Evolutionary conservation across 1,140 invertebrate species (phyloP).

Genomic region (Eciton burchellii): DNA sequence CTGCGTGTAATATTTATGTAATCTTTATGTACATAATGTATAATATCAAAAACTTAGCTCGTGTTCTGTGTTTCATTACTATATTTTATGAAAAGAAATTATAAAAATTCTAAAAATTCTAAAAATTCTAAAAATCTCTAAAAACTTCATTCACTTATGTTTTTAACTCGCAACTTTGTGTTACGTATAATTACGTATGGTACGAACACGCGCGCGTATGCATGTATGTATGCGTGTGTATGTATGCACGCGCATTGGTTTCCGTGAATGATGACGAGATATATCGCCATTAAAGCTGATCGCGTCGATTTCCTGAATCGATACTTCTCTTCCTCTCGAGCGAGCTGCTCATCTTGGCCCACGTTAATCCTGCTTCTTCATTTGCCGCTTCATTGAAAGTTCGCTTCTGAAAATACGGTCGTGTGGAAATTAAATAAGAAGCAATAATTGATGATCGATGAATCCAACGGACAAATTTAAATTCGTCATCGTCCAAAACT

Average conservation of each 20-base stretch:
- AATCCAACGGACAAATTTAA: slow-evolving; percentile 8
- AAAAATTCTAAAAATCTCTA: not conserved
- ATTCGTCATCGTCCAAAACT: slow-evolving; percentile 1
- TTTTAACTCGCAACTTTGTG: not conserved
- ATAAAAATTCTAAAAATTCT: not conserved
- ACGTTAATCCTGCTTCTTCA: slow-evolving; percentile 47
- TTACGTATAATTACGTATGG: not conserved
- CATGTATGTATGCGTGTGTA: not conserved
- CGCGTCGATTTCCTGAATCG: slow-evolving; percentile 51
- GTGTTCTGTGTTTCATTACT: not conserved
- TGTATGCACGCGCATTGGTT: not conserved
- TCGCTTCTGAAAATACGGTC: slow-evolving; percentile 41
- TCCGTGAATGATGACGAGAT: slow-evolving; percentile 43
- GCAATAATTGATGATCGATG: slow-evolving; percentile 6
- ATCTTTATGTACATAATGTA: no score
- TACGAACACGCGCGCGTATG: not conserved
- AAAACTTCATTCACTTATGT: no score
- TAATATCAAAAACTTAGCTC: not conserved
- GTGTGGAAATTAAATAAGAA: slow-evolving; percentile 45
- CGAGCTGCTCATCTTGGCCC: slow-evolving; percentile 28
- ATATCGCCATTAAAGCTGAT: slow-evolving; percentile 27
- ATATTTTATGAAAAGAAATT: slow-evolving; percentile 1
- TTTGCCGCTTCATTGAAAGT: slow-evolving; percentile 53
- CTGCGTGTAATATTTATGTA: not conserved
- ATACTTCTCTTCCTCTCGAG: slow-evolving; percentile 49